Conservation (phyloP, 2,888 invertebrate genomes). For the Lamproptera curius region DNA sequence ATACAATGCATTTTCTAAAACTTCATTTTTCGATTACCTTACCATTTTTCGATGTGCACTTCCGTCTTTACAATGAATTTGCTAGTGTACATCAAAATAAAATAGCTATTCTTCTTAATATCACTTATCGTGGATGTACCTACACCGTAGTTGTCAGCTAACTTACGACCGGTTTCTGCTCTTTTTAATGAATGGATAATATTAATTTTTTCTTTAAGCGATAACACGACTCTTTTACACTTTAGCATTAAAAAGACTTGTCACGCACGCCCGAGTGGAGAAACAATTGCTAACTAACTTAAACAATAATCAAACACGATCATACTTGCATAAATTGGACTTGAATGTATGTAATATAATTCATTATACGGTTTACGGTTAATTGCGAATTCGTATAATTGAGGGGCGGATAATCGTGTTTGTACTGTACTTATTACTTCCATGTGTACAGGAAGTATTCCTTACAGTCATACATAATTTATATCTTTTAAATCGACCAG, state of each 20-base stretch:
- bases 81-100: conserved; percentile 31
- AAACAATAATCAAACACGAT: conserved; percentile 1
- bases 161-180: conserved; percentile 30
- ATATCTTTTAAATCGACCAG: no score
- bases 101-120: conserved; percentile 32
- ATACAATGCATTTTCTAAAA: conserved; percentile 31
- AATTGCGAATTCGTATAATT: background rate
- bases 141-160: conserved; percentile 33
- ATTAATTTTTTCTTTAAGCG: conserved; percentile 32
- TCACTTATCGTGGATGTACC: conserved; percentile 33
- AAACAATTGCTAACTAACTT: conserved; percentile 12
- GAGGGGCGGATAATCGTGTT: conserved; percentile 6
- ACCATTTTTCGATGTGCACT: no score
- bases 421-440: no score
- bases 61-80: conserved; percentile 30
- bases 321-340: conserved; percentile 2
- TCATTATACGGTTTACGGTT: background rate
- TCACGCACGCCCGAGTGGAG: no score
- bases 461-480: no score
- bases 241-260: conserved; percentile 24
- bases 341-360: background rate
- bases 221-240: conserved; percentile 32
- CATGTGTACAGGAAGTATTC: no score
- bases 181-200: conserved; percentile 33
- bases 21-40: conserved; percentile 32